Evolutionary conservation across 1,140 invertebrate species (phyloP).

Genomic region (Drosophila nebulosa): DNA sequence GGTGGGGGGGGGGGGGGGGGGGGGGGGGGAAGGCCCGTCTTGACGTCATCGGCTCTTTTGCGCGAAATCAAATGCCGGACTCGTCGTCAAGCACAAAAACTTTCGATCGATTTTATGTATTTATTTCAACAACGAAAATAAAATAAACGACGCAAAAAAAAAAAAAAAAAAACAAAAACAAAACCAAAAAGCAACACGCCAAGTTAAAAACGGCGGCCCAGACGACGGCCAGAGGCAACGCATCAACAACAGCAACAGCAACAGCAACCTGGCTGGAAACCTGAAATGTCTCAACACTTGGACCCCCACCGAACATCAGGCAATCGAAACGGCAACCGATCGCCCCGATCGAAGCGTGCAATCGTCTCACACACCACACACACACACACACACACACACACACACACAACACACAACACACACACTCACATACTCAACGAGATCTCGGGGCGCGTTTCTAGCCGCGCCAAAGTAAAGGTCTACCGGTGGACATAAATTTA

Average conservation of each 20-base stretch:
- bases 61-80: conserved; percentile 74
- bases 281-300: conserved; percentile 76
- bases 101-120: conserved; percentile 15
- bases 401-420: too few species aligned
- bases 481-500: conserved; percentile 80
- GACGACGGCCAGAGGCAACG: conserved; percentile 38
- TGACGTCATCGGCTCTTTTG: conserved; percentile 70
- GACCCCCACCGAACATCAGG: conserved; percentile 68
- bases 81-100: conserved; percentile 24
- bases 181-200: not conserved
- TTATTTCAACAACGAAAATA: conserved; percentile 30
- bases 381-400: conserved; percentile 9
- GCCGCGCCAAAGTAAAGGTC: conserved; percentile 76
- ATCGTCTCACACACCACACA: conserved; percentile 54
- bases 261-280: conserved; percentile 41
- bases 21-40: not conserved
- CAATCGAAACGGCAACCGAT: conserved; percentile 58
- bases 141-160: conserved; percentile 8
- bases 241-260: conserved; percentile 22
- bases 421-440: conserved; percentile 15
- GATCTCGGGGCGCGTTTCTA: conserved; percentile 64
- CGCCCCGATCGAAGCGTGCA: conserved; percentile 68
- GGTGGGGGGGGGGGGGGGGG: not conserved
- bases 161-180: not conserved
- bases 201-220: conserved; percentile 6